Percentiles rank a stretch among this genome's conserved stretches.
These are phyloP conservation scores for Sphyrna mokarran DNA, from an alignment of 2,113 vertebrate genomes.

Conservation along the genomic window DNA sequence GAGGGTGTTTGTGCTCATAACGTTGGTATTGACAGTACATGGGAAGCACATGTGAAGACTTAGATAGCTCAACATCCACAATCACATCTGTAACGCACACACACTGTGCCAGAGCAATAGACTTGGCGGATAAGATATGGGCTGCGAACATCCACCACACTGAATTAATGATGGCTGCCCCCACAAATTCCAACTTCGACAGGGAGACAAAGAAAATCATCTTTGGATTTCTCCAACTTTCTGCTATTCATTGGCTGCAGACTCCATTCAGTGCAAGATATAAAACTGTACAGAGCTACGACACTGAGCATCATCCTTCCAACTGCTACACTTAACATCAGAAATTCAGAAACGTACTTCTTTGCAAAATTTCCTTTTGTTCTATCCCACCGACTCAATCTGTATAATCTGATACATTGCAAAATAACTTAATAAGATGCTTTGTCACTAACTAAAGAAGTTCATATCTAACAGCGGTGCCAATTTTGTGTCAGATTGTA, in stretches of 20 bases:
- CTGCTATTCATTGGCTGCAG: neutral
- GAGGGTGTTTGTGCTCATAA: slow-evolving; percentile 16
- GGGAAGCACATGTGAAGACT: neutral
- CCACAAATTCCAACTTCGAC: neutral
- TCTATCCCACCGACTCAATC: neutral
- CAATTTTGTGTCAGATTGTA: neutral
- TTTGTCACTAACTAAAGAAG: neutral
- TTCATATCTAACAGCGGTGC: neutral
- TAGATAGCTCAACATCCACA: neutral
- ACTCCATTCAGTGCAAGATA: neutral
- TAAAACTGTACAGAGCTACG: neutral
- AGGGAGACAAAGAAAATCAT: neutral
- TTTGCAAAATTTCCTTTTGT: neutral
- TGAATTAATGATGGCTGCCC: neutral
- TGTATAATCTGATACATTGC: neutral
- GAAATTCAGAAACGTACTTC: neutral
- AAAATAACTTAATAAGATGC: neutral
- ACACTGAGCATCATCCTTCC: neutral
- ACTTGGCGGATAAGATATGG: neutral
- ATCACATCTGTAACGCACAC: neutral
- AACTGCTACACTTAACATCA: neutral
- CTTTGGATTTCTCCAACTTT: neutral
- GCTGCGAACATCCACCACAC: neutral
- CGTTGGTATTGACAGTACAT: neutral
- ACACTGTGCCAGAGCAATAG: neutral